Evolutionary conservation across 2,797 vertebrate species (phyloP).

Genomic region (Passerculus sandwichensis): DNA sequence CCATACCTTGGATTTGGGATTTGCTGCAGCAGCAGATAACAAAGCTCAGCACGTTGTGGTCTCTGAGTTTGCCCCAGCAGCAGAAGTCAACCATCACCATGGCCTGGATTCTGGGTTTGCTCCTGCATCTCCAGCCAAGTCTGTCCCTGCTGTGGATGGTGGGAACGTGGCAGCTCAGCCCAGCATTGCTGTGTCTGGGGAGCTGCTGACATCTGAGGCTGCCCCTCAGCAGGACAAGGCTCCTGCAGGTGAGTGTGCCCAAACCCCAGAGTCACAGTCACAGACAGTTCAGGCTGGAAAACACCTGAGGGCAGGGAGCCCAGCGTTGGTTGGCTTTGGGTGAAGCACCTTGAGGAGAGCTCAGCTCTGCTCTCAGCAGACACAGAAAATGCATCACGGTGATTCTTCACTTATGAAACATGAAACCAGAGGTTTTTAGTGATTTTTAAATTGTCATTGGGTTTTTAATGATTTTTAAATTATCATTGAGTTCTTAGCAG

Average conservation of each 20-base stretch:
- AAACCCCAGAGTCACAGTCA: neutral
- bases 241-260: slow-evolving; percentile 37
- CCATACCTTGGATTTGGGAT: too few species aligned
- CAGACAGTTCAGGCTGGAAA: accelerated
- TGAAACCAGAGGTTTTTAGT: accelerated
- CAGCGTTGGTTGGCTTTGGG: accelerated
- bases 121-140: neutral
- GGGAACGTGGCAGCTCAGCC: neutral
- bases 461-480: accelerated
- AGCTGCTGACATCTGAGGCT: neutral
- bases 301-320: neutral
- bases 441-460: accelerated
- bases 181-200: neutral
- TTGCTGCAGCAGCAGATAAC: too few species aligned
- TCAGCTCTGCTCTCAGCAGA: neutral
- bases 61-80: neutral
- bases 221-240: neutral
- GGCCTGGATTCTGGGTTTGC: neutral
- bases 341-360: neutral
- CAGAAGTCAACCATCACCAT: neutral
- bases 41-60: too few species aligned
- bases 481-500: neutral
- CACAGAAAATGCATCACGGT: accelerated
- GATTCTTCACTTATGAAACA: neutral
- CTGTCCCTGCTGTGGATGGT: neutral